These are phyloP conservation scores for Diplogasteroides magnus DNA, from an alignment of 1,140 invertebrate genomes.

Conservation along the genomic window DNA sequence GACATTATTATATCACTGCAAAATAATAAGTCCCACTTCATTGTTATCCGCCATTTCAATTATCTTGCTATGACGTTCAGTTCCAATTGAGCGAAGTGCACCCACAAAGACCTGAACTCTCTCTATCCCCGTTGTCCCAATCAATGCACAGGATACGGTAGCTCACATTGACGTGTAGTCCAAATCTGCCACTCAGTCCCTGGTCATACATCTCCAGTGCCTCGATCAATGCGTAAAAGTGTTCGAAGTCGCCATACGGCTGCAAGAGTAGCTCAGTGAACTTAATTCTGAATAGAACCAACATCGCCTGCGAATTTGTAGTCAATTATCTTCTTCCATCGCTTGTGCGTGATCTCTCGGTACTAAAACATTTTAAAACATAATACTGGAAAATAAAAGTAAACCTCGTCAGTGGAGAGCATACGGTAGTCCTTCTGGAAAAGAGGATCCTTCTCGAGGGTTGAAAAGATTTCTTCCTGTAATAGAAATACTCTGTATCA, in stretches of 20 bases:
- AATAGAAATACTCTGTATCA: slow-evolving; percentile 42
- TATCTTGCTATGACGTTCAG: slow-evolving; percentile 69
- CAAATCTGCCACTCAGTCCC: slow-evolving; percentile 64
- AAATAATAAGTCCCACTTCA: slow-evolving; percentile 66
- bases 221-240: slow-evolving; percentile 44
- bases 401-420: slow-evolving; percentile 71
- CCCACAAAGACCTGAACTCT: slow-evolving; percentile 28
- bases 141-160: neutral
- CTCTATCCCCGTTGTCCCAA: no score
- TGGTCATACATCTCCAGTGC: slow-evolving; percentile 69
- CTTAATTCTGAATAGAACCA: no score
- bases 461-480: slow-evolving; percentile 75
- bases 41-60: slow-evolving; percentile 67
- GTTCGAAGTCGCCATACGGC: slow-evolving; percentile 28
- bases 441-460: slow-evolving; percentile 72
- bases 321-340: slow-evolving; percentile 65
- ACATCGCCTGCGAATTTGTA: slow-evolving; percentile 63
- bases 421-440: slow-evolving; percentile 63
- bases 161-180: slow-evolving; percentile 23
- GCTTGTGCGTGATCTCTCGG: slow-evolving; percentile 63
- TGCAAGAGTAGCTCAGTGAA: slow-evolving; percentile 7
- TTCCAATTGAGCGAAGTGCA: slow-evolving; percentile 62
- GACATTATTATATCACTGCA: neutral
- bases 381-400: no score
- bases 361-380: no score